Percentiles rank a stretch among this genome's conserved stretches.
These are phyloP conservation scores for Pogonognathellus flavescens DNA, from an alignment of 1,140 invertebrate genomes.

Conservation along the genomic window DNA sequence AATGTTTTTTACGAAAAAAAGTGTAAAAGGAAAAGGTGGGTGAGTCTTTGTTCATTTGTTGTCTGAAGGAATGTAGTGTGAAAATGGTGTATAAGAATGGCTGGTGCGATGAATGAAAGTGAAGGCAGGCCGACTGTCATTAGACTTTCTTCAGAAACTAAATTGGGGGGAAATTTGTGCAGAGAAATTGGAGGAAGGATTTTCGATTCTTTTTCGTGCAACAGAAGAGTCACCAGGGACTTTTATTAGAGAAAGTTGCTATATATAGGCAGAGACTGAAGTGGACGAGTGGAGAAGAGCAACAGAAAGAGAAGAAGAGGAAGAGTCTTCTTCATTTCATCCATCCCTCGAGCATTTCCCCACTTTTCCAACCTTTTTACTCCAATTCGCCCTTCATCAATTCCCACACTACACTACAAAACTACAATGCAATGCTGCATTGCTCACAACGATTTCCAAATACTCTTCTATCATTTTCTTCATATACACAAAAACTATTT, in stretches of 20 bases:
- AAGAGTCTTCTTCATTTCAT: neutral
- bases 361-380: slow-evolving; percentile 44
- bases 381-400: slow-evolving; percentile 37
- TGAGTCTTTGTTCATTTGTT: neutral
- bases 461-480: too few species aligned
- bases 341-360: slow-evolving; percentile 35
- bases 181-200: slow-evolving; percentile 39
- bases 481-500: neutral
- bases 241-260: slow-evolving; percentile 48
- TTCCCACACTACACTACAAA: slow-evolving; percentile 18
- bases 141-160: slow-evolving; percentile 7
- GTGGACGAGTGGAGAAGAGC: neutral
- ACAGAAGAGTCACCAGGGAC: slow-evolving; percentile 42
- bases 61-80: neutral
- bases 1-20: neutral
- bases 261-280: neutral
- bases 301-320: neutral
- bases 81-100: neutral
- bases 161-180: slow-evolving; percentile 46
- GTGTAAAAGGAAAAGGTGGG: neutral
- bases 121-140: slow-evolving; percentile 3
- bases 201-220: slow-evolving; percentile 36
- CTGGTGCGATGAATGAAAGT: neutral
- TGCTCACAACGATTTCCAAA: neutral
- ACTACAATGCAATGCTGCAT: neutral